Conservation (phyloP, 2,113 vertebrate species). For the Platysteira castanea region DNA sequence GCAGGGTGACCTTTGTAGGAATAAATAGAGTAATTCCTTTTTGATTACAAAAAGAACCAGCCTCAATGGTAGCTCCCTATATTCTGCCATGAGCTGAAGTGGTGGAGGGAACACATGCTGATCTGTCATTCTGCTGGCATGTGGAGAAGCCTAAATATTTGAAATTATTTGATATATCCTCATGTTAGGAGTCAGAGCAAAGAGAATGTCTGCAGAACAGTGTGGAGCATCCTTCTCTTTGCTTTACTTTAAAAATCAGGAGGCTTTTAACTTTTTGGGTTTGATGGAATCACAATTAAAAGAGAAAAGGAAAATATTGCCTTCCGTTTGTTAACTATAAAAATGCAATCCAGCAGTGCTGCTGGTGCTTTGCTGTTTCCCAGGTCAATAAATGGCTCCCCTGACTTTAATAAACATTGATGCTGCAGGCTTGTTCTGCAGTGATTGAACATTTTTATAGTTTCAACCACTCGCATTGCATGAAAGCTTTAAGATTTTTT, state of each 20-base stretch:
- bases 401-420: conserved; percentile 64
- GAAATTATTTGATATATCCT: not conserved
- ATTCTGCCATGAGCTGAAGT: not conserved
- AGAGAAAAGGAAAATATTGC: conserved; percentile 34
- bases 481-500: conserved; percentile 14
- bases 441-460: conserved; percentile 66
- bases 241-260: conserved; percentile 3
- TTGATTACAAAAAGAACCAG: conserved; percentile 5
- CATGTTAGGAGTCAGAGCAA: not conserved
- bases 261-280: conserved; percentile 30
- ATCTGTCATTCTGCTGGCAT: not conserved
- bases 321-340: conserved; percentile 53
- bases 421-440: conserved; percentile 65
- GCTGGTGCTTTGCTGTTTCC: conserved; percentile 62
- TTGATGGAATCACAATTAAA: conserved; percentile 51
- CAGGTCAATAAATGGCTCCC: conserved; percentile 53
- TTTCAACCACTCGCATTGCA: conserved; percentile 39
- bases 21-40: conserved; percentile 39
- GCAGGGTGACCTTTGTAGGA: conserved; percentile 10
- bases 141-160: not conserved
- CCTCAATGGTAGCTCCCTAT: not conserved
- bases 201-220: not conserved
- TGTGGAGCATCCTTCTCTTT: not conserved
- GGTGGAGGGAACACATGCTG: not conserved
- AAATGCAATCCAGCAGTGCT: conserved; percentile 48